Percentiles rank a stretch among this genome's conserved stretches.
phyloP scores from a whole-genome alignment of 1,140 invertebrate genomes.

The Cherax quadricarinatus region DNA sequence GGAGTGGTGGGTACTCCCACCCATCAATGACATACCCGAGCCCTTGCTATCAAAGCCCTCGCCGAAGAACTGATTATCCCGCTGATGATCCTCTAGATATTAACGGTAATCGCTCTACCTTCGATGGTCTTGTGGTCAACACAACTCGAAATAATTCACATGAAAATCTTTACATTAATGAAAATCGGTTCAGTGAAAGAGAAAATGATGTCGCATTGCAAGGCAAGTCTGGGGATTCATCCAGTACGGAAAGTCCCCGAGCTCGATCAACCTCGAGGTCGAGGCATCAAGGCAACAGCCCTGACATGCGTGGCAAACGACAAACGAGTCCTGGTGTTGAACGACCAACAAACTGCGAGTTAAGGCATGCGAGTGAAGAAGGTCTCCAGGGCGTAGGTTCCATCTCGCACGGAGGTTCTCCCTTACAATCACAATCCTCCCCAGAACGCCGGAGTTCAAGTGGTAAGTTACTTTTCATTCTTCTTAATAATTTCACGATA shows the following conservation, averaged over 20 bases:
- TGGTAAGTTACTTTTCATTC: background rate
- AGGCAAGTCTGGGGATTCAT: background rate
- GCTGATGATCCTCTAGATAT: conserved; percentile 57
- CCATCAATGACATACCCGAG: background rate
- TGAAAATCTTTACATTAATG: conserved; percentile 6
- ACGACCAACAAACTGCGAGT: background rate
- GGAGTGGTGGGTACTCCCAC: background rate
- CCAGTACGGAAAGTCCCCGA: background rate
- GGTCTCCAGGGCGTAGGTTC: background rate
- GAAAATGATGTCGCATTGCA: background rate
- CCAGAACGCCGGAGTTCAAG: background rate
- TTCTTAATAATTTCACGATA: too few relatives aligned
- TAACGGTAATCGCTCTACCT: conserved; percentile 64
- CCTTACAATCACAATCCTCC: background rate
- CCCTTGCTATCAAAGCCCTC: conserved; percentile 22
- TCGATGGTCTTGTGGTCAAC: conserved; percentile 9
- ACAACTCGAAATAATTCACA: conserved; percentile 24
- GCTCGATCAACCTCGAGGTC: conserved; percentile 45
- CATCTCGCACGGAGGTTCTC: background rate
- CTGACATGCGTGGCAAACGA: background rate
- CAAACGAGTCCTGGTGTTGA: conserved; percentile 13
- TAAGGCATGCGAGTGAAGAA: background rate
- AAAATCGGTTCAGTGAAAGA: background rate
- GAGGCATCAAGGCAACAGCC: conserved; percentile 46
- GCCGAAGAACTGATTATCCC: conserved; percentile 46